Conservation (phyloP, 53 echinoderm and acorn worm species). For the Patiria pectinifera region DNA sequence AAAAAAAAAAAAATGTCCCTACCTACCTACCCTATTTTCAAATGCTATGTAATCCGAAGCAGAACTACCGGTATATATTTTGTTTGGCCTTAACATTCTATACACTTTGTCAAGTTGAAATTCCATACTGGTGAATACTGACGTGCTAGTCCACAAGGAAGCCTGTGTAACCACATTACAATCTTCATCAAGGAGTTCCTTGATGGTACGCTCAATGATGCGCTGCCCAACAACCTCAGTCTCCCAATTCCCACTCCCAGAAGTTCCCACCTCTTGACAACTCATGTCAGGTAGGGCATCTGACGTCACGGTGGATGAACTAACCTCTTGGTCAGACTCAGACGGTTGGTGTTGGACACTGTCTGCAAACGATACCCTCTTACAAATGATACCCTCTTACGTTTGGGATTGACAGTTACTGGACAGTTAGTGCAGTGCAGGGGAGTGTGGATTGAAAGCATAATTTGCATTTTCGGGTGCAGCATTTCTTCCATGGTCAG, state of each 20-base stretch:
- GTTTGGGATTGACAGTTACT: too few species aligned
- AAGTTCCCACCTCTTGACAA: background rate
- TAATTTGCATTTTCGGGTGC: too few species aligned
- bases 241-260: background rate
- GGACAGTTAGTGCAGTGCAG: too few species aligned
- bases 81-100: too few species aligned
- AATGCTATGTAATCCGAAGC: too few species aligned
- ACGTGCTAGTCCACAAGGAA: constrained; percentile 2
- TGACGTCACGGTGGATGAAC: background rate
- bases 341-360: background rate
- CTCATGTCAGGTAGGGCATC: background rate
- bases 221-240: background rate
- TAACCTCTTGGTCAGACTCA: background rate
- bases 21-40: too few species aligned
- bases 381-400: background rate
- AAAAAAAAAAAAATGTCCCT: too few species aligned
- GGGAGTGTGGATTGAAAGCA: too few species aligned
- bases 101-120: too few species aligned
- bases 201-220: constrained; percentile 15
- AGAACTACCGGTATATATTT: too few species aligned
- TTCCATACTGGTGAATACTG: background rate
- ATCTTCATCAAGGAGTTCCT: constrained; percentile 24
- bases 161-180: background rate
- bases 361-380: background rate
- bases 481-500: too few species aligned